These are phyloP conservation scores for Drosophila sordidula DNA, from an alignment of 2,888 invertebrate genomes.

Conservation along the genomic window DNA sequence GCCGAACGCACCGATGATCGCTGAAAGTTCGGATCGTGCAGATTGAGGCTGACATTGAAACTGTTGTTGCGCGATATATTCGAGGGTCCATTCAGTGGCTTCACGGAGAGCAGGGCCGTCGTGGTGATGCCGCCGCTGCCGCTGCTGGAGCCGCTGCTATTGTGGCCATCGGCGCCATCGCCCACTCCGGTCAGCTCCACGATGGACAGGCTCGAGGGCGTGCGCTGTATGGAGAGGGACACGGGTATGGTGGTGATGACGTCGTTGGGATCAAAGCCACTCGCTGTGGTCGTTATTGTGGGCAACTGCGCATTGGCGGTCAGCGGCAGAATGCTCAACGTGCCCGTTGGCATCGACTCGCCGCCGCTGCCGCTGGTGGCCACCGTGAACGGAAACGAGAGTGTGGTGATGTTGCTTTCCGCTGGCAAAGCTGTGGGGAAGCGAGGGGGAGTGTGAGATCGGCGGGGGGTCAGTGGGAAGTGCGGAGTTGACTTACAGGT, in stretches of 20 bases:
- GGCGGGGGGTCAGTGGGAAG: accelerated
- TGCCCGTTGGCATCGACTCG: conserved; percentile 78
- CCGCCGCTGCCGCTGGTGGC: conserved; percentile 78
- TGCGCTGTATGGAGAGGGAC: conserved; percentile 79
- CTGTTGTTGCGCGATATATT: conserved; percentile 83
- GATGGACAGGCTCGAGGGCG: conserved; percentile 78
- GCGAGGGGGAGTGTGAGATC: not conserved
- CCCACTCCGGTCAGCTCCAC: conserved; percentile 63
- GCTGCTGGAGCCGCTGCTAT: conserved; percentile 56
- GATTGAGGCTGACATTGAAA: conserved; percentile 77
- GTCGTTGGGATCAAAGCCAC: conserved; percentile 75
- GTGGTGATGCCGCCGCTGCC: conserved; percentile 65
- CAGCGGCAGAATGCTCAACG: conserved; percentile 82
- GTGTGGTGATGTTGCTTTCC: conserved; percentile 81
- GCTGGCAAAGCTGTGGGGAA: conserved; percentile 68
- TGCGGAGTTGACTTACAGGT: conserved; percentile 52
- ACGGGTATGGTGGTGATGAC: conserved; percentile 82
- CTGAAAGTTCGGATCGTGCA: conserved; percentile 75
- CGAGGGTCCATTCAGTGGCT: conserved; percentile 68
- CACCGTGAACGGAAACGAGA: conserved; percentile 84
- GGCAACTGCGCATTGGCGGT: conserved; percentile 71
- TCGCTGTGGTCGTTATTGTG: conserved; percentile 75
- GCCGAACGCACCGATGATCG: conserved; percentile 77
- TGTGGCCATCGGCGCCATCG: conserved; percentile 45
- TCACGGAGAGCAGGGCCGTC: conserved; percentile 78